Evolutionary conservation across 2,888 invertebrate species (phyloP).

Genomic region (Metellina segmentata): DNA sequence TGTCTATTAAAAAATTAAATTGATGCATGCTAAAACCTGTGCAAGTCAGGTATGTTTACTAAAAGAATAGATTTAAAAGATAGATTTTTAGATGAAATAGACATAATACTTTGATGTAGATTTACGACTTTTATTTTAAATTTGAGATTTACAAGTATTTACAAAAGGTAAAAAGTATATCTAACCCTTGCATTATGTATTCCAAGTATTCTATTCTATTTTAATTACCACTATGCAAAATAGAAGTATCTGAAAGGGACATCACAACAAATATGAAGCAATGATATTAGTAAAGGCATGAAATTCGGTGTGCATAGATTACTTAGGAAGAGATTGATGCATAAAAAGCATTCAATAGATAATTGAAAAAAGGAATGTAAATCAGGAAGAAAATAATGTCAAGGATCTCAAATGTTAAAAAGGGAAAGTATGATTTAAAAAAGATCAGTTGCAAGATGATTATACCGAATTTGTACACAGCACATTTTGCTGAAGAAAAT

Average conservation of each 20-base stretch:
- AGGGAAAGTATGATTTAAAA: no score
- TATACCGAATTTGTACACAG: no score
- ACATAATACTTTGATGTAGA: no score
- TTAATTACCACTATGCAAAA: constrained; percentile 3
- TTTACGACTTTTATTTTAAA: not conserved
- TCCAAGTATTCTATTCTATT: not conserved
- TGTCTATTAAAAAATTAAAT: no score
- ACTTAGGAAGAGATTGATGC: not conserved
- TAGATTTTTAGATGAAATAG: no score
- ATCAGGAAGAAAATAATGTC: not conserved
- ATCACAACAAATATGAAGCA: constrained; percentile 34
- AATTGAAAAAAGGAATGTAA: not conserved
- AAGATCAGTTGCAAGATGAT: no score
- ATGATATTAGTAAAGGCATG: constrained; percentile 19
- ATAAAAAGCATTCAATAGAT: not conserved
- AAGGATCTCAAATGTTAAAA: not conserved
- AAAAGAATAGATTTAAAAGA: no score
- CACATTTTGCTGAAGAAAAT: not conserved
- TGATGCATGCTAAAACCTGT: no score
- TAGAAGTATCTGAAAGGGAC: constrained; percentile 30
- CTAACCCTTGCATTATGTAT: not conserved
- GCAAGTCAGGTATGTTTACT: no score
- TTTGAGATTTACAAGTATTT: constrained; percentile 1
- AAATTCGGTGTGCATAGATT: not conserved
- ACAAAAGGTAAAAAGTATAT: constrained; percentile 4